Evolutionary conservation across 2,113 vertebrate genomes (phyloP).

Genomic region (Empidonax traillii): DNA sequence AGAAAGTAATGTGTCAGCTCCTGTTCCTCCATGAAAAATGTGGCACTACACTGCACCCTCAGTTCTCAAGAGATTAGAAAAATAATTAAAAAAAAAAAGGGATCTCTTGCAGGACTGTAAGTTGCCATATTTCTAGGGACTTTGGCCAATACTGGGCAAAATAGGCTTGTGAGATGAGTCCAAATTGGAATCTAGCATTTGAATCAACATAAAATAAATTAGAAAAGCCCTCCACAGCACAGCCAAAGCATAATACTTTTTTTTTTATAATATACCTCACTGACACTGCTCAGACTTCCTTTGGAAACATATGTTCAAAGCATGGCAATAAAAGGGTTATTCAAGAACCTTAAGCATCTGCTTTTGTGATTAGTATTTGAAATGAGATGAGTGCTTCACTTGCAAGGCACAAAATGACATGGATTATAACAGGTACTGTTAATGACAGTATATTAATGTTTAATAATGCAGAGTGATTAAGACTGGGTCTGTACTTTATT

Average conservation of each 20-base stretch:
- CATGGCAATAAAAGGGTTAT: slow-evolving; percentile 59
- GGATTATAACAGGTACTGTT: slow-evolving; percentile 73
- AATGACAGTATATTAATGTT: slow-evolving; percentile 78
- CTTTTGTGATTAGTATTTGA: slow-evolving; percentile 70
- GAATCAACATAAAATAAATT: not conserved
- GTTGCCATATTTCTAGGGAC: not conserved
- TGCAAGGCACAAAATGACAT: slow-evolving; percentile 69
- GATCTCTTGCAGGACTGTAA: not conserved
- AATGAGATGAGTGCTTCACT: slow-evolving; percentile 62
- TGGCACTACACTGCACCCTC: not conserved
- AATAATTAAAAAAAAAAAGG: not conserved
- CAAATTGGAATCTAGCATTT: not conserved
- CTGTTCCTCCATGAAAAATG: not conserved
- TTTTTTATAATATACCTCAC: not conserved
- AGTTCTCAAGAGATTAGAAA: not conserved
- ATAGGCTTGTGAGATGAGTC: not conserved
- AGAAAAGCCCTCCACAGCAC: not conserved
- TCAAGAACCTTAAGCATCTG: slow-evolving; percentile 49
- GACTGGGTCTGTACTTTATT: slow-evolving; percentile 71
- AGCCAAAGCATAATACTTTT: not conserved
- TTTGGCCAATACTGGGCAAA: not conserved
- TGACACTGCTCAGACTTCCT: not conserved
- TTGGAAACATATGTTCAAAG: not conserved
- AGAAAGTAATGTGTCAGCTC: not conserved
- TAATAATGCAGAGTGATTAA: slow-evolving; percentile 76